Evolutionary conservation across 2,113 vertebrate species (phyloP).

Genomic region (Myrmophylax atrothorax): DNA sequence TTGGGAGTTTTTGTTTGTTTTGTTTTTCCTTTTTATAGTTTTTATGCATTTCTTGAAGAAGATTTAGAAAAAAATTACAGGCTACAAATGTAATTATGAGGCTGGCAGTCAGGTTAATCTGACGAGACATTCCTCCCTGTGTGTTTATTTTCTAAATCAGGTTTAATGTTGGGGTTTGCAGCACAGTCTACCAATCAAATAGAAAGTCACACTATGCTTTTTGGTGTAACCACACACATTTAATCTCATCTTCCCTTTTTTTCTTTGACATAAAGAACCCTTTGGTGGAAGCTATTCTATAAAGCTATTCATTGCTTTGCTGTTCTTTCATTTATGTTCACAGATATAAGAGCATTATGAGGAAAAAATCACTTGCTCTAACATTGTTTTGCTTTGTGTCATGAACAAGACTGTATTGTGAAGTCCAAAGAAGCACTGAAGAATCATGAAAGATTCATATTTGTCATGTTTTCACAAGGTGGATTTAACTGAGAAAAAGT

Average conservation of each 20-base stretch:
- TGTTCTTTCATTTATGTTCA: not conserved
- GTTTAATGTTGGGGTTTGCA: not conserved
- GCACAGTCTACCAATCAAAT: not conserved
- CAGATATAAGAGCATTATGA: not conserved
- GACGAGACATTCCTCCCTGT: not conserved
- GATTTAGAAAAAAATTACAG: not conserved
- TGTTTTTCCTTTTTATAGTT: not conserved
- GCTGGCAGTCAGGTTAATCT: not conserved
- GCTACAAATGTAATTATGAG: not conserved
- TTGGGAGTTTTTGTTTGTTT: no score
- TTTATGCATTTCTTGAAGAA: not conserved
- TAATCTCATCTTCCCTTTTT: not conserved
- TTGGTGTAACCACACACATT: not conserved
- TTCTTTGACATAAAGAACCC: not conserved
- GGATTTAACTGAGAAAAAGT: not conserved
- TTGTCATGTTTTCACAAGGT: constrained; percentile 6
- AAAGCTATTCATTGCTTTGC: not conserved
- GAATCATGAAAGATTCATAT: not conserved
- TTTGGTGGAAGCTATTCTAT: not conserved
- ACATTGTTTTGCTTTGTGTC: not conserved
- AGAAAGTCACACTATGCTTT: not conserved
- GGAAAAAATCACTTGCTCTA: not conserved
- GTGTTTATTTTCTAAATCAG: not conserved
- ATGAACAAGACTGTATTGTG: not conserved
- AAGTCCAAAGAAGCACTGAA: not conserved